These are phyloP conservation scores for Calameuta pallipes DNA, from an alignment of 2,888 invertebrate species.

Conservation along the genomic window DNA sequence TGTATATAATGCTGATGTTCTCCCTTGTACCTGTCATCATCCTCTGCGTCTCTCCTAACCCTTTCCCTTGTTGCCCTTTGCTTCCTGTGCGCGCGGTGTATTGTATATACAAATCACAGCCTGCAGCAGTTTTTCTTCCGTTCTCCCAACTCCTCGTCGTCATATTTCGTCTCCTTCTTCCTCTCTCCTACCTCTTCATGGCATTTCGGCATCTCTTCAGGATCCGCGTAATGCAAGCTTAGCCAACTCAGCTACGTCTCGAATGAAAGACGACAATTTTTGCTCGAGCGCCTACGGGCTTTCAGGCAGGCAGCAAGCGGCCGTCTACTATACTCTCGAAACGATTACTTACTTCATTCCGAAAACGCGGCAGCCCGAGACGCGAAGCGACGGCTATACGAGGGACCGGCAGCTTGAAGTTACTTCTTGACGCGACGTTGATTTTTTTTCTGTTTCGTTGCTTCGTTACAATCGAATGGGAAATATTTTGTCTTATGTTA, in stretches of 20 bases:
- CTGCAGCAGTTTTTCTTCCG: neutral
- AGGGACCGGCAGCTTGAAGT: neutral
- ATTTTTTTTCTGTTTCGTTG: no score
- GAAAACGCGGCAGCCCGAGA: neutral
- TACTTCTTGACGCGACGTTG: neutral
- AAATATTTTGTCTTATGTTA: neutral
- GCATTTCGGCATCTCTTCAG: neutral
- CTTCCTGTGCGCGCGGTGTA: no score
- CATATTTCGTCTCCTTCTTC: neutral
- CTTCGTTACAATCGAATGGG: no score
- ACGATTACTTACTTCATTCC: neutral
- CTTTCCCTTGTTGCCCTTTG: constrained; percentile 1
- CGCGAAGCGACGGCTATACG: neutral
- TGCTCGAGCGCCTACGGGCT: neutral
- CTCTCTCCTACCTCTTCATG: neutral
- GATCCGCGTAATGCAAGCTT: neutral
- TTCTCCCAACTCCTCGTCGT: neutral
- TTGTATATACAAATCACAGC: neutral
- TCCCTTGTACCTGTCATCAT: neutral
- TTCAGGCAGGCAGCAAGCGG: neutral
- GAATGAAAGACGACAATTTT: neutral
- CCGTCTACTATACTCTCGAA: neutral
- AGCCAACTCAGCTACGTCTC: neutral
- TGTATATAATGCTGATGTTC: constrained; percentile 40
- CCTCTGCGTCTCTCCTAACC: constrained; percentile 3